phyloP scores from a whole-genome alignment of 2,888 invertebrate genomes.

The Leptinotarsa rubiginosa region DNA sequence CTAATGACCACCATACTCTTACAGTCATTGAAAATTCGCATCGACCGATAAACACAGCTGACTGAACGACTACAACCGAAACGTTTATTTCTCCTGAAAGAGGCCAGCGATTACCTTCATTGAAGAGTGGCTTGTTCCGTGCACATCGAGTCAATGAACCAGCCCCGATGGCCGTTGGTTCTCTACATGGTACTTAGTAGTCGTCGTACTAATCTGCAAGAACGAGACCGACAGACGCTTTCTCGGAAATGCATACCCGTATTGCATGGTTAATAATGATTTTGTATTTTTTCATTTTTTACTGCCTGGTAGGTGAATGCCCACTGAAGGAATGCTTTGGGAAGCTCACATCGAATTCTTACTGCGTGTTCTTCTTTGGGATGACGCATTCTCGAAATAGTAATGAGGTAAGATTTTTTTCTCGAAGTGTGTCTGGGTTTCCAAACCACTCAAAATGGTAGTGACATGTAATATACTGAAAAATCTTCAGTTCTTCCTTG shows the following conservation, averaged over 20 bases:
- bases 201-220: conserved; percentile 15
- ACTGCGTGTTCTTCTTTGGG: conserved; percentile 13
- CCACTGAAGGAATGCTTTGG: conserved; percentile 22
- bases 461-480: too few species aligned
- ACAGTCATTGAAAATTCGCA: background rate
- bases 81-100: background rate
- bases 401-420: background rate
- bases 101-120: conserved; percentile 15
- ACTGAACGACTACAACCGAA: background rate
- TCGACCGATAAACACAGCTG: conserved; percentile 6
- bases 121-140: conserved; percentile 2
- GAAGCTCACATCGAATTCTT: background rate
- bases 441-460: background rate
- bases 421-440: background rate
- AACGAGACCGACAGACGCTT: conserved; percentile 15
- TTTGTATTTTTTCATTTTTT: conserved; percentile 13
- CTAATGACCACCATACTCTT: too few species aligned
- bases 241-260: conserved; percentile 21
- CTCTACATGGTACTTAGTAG: conserved; percentile 15
- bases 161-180: conserved; percentile 1
- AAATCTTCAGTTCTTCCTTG: too few species aligned
- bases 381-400: background rate
- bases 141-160: conserved; percentile 23
- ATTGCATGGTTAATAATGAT: conserved; percentile 19
- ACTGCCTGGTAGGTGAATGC: conserved; percentile 19